Base-by-base conservation (phyloP, 2,797 vertebrate species). In the Amazona ochrocephala region DNA sequence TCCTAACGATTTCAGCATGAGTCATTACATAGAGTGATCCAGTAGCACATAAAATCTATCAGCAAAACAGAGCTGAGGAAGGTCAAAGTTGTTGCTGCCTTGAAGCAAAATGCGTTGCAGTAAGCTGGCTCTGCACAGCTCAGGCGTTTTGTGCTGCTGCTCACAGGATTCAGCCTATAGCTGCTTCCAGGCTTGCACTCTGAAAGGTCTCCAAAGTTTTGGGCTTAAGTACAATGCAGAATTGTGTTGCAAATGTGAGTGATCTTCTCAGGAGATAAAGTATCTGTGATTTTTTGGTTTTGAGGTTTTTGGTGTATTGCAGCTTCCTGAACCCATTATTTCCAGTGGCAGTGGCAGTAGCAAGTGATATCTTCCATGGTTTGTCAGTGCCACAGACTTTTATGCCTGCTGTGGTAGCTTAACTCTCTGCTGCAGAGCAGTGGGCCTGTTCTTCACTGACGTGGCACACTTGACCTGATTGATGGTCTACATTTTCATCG, bases 291-390 rank as follows among this genome's bases (percentile, higher is more conserved):
- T 47, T 29, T 61, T 51, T 32, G 30, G 3, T 42, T 58, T n/a
- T 12, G 27, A 9, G 14, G 1, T 39, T 80, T 58, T 77, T 27
- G 24, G 23, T 54, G 24, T 41, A 4, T 3, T 17, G 50, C 3
- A 1, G 42, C 53, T 71, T 72, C 12, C 78, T 20, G 62, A 58
- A 68, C 50, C 22, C 19, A 0, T 17, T 41, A 1, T 56, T 93
- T 44, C 21, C n/a, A 44, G 64, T 10, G 58, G 32, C 37, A 44
- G 64, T 10, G 58, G 34, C n/a, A 22, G 44, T 19, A 56, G 10
- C 1, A 26, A 60, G 39, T 29, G 47, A 10, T 48, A 34, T 7
- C 32, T 72, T 21, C 4, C 1, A 0, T 7, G 20, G 12, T 58
- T 53, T 73, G 30, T 60, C 39, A 61, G 6, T 48, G 29, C n/a